Evolutionary conservation across 2,113 vertebrate species (phyloP).

Genomic region (Sturnus vulgaris): DNA sequence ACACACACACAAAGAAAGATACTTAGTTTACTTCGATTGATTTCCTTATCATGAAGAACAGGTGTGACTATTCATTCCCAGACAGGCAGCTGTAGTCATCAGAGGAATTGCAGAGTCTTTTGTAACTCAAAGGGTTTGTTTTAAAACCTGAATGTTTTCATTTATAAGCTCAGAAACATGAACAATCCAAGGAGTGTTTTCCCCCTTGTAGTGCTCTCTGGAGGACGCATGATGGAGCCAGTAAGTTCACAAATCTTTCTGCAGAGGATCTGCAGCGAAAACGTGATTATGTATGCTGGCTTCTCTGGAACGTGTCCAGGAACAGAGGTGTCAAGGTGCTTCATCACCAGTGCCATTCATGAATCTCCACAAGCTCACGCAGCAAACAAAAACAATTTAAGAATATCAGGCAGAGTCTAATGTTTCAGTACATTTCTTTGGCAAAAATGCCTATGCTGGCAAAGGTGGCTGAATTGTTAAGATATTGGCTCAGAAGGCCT

Average conservation of each 20-base stretch:
- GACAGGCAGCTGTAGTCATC: neutral
- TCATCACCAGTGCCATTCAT: neutral
- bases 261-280: neutral
- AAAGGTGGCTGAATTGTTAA: neutral
- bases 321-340: neutral
- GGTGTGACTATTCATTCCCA: neutral
- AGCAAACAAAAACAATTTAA: neutral
- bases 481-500: neutral
- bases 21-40: neutral
- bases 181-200: neutral
- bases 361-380: neutral
- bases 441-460: neutral
- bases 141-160: neutral
- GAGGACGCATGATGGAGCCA: conserved; percentile 60
- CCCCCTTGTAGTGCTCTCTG: conserved; percentile 8
- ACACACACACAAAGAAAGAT: neutral
- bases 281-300: neutral
- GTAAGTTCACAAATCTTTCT: conserved; percentile 24
- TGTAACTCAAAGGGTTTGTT: neutral
- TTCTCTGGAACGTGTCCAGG: neutral
- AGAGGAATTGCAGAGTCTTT: neutral
- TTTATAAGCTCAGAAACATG: neutral
- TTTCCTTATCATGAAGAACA: neutral
- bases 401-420: neutral
- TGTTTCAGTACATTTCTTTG: neutral